phyloP scores from a whole-genome alignment of 2,113 vertebrate species.

The Siniperca chuatsi region DNA sequence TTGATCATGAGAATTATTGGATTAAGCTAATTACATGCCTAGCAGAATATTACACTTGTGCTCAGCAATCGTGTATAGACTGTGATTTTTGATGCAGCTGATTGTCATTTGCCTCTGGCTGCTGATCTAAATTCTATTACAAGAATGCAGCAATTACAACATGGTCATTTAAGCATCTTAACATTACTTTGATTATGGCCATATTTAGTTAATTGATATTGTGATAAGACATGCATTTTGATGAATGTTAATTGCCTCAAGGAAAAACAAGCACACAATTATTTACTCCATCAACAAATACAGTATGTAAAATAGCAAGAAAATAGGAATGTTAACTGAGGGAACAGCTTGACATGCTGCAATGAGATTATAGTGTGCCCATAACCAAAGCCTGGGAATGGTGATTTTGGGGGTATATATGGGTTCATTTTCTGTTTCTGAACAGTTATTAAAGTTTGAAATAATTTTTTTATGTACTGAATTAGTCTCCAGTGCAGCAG shows the following conservation, averaged over 20 bases:
- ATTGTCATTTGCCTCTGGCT: constrained; percentile 53
- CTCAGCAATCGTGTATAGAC: not conserved
- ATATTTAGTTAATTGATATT: constrained; percentile 37
- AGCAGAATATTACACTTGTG: constrained; percentile 45
- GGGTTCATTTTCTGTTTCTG: not conserved
- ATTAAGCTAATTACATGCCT: constrained; percentile 60
- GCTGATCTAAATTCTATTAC: constrained; percentile 36
- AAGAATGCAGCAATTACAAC: not conserved
- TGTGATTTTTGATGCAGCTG: constrained; percentile 35
- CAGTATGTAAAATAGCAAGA: constrained; percentile 35
- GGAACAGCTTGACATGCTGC: constrained; percentile 26
- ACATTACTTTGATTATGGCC: constrained; percentile 48
- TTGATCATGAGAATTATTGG: constrained; percentile 66
- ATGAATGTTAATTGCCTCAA: constrained; percentile 37
- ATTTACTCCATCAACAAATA: constrained; percentile 39
- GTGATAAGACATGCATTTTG: constrained; percentile 34
- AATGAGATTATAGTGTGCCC: constrained; percentile 36
- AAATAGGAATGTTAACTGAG: constrained; percentile 29
- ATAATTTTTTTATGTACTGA: not conserved
- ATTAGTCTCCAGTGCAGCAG: not conserved
- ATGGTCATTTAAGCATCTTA: constrained; percentile 22
- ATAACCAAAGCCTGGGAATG: constrained; percentile 5
- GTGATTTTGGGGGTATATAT: not conserved
- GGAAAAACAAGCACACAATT: constrained; percentile 16
- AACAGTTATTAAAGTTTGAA: not conserved